These are phyloP conservation scores for Ruditapes philippinarum DNA, from an alignment of 1,140 invertebrate species.

Conservation along the genomic window DNA sequence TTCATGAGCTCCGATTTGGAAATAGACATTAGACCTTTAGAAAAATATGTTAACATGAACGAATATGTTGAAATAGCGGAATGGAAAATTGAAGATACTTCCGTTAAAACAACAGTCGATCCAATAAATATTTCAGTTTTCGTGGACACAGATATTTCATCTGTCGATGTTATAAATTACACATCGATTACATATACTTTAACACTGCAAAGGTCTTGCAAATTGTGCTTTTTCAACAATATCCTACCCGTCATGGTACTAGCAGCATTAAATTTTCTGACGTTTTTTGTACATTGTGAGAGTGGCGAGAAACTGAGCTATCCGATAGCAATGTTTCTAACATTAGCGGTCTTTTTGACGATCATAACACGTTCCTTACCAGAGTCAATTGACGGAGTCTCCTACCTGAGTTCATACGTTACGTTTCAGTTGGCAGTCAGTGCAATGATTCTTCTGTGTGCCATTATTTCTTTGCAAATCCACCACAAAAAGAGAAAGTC, in stretches of 20 bases:
- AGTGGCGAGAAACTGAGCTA: too few species aligned
- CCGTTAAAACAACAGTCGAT: not conserved
- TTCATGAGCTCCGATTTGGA: not conserved
- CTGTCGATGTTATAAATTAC: not conserved
- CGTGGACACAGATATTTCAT: not conserved
- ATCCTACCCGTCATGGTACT: not conserved
- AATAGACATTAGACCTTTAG: not conserved
- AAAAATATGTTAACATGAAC: not conserved
- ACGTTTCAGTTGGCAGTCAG: not conserved
- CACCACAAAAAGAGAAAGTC: not conserved
- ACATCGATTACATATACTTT: not conserved
- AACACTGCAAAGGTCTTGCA: not conserved
- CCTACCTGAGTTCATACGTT: not conserved
- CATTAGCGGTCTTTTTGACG: not conserved
- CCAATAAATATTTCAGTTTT: not conserved
- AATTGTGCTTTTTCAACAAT: not conserved
- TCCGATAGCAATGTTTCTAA: not conserved
- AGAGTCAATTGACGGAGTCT: constrained; percentile 4
- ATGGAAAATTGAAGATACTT: too few species aligned
- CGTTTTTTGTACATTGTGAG: too few species aligned
- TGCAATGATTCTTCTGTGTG: too few species aligned
- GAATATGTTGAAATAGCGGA: not conserved
- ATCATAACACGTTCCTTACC: not conserved
- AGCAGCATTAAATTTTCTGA: too few species aligned
- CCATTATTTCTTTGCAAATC: not conserved